These are phyloP conservation scores for Delphinus delphis DNA, from an alignment of 2,113 vertebrate species.

Conservation along the genomic window DNA sequence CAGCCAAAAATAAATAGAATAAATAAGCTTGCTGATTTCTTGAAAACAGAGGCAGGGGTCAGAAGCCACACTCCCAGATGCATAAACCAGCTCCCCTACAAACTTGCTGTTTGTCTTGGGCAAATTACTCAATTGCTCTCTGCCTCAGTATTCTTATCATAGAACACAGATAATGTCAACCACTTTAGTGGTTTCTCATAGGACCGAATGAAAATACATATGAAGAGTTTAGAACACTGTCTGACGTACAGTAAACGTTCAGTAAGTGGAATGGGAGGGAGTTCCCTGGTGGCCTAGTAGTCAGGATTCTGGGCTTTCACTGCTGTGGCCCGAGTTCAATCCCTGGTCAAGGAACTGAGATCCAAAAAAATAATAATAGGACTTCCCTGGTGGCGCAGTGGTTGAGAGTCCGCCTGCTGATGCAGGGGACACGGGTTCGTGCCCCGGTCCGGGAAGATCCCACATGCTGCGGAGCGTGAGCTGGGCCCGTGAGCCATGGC, in stretches of 20 bases:
- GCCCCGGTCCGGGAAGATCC: too few species aligned
- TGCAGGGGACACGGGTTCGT: too few species aligned
- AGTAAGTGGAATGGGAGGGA: neutral
- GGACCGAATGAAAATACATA: neutral
- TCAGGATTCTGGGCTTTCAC: neutral
- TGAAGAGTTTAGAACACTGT: neutral
- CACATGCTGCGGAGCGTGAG: too few species aligned
- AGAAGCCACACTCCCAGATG: neutral
- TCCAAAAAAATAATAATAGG: neutral
- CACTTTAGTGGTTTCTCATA: neutral
- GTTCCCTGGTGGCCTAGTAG: neutral
- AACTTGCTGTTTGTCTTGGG: neutral
- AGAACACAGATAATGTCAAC: neutral
- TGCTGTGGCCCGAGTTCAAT: neutral
- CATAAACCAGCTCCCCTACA: neutral
- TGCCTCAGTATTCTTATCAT: constrained; percentile 25
- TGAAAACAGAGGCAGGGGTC: neutral
- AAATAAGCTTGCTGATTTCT: neutral
- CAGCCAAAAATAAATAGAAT: too few species aligned
- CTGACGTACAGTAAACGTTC: neutral
- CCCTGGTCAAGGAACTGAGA: neutral
- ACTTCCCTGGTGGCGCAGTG: too few species aligned
- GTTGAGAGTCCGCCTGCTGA: too few species aligned
- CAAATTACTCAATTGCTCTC: constrained; percentile 12
- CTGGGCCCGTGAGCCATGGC: too few species aligned